These are phyloP conservation scores for Lithobates pipiens DNA, from an alignment of 2,797 vertebrate species.

Conservation along the genomic window DNA sequence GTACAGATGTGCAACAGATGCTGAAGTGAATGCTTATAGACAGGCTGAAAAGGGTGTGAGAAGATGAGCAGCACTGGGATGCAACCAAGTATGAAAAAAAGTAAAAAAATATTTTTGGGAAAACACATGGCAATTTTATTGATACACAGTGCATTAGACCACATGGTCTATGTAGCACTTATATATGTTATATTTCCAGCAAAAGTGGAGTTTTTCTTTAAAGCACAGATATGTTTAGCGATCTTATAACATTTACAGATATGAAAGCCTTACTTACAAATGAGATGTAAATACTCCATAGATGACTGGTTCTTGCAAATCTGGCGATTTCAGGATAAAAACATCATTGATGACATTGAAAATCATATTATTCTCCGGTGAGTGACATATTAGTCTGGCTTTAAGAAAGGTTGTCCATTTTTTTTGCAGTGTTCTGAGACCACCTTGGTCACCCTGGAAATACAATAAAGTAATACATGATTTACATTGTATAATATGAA, in stretches of 20 bases:
- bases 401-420: constrained; percentile 98
- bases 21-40: too few relatives aligned
- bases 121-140: too few relatives aligned
- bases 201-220: too few relatives aligned
- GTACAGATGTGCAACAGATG: too few relatives aligned
- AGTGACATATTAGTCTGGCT: constrained; percentile 91
- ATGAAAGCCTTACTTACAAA: constrained; percentile 80
- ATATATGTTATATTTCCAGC: too few relatives aligned
- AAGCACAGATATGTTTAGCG: neutral
- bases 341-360: constrained; percentile 94
- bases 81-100: too few relatives aligned
- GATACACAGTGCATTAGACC: too few relatives aligned
- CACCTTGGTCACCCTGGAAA: constrained; percentile 89
- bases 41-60: too few relatives aligned
- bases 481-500: neutral
- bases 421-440: constrained; percentile 92
- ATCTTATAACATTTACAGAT: neutral
- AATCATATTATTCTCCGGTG: constrained; percentile 91
- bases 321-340: constrained; percentile 85
- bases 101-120: too few relatives aligned
- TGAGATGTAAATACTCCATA: constrained; percentile 94
- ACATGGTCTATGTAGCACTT: too few relatives aligned
- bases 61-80: too few relatives aligned
- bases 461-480: neutral
- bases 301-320: constrained; percentile 85